phyloP scores from a whole-genome alignment of 1,140 invertebrate genomes.

The Lineus longissimus region DNA sequence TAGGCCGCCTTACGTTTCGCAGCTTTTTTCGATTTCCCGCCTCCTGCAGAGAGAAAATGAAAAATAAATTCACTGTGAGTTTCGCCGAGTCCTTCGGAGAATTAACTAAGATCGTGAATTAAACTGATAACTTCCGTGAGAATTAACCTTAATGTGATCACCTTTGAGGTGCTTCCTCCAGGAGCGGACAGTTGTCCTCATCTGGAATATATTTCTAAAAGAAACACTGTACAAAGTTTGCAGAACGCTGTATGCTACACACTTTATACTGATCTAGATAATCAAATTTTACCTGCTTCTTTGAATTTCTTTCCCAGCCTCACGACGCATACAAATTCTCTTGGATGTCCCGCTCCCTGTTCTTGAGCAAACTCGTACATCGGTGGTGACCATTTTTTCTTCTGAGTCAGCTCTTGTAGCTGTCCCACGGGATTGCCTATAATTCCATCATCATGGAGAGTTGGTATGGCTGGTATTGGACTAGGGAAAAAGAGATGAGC shows the following conservation, averaged over 20 bases:
- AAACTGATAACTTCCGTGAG: not conserved
- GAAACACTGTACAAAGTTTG: no score
- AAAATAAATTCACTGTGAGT: not conserved
- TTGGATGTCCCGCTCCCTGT: slow-evolving; percentile 82
- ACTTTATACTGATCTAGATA: no score
- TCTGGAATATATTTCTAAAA: no score
- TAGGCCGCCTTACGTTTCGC: slow-evolving; percentile 90
- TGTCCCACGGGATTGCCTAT: slow-evolving; percentile 84
- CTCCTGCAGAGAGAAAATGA: slow-evolving; percentile 48
- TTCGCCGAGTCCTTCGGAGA: not conserved
- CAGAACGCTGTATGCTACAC: no score
- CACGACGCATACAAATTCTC: slow-evolving; percentile 81
- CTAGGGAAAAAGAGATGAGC: no score
- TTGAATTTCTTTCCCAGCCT: slow-evolving; percentile 60
- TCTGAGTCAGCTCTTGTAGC: slow-evolving; percentile 94
- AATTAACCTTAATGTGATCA: no score
- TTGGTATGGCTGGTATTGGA: not conserved
- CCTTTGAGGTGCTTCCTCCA: no score
- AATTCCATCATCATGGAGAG: slow-evolving; percentile 26
- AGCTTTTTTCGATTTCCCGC: slow-evolving; percentile 91
- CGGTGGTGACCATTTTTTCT: slow-evolving; percentile 87
- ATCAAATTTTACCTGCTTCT: slow-evolving; percentile 75
- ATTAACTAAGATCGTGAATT: not conserved
- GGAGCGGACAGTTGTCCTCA: no score
- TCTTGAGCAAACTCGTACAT: slow-evolving; percentile 82